Evolutionary conservation across 2,888 invertebrate species (phyloP), one percentile per base, ranked within the genome.

Genomic region (Mimumesa dahlbomi): DNA sequence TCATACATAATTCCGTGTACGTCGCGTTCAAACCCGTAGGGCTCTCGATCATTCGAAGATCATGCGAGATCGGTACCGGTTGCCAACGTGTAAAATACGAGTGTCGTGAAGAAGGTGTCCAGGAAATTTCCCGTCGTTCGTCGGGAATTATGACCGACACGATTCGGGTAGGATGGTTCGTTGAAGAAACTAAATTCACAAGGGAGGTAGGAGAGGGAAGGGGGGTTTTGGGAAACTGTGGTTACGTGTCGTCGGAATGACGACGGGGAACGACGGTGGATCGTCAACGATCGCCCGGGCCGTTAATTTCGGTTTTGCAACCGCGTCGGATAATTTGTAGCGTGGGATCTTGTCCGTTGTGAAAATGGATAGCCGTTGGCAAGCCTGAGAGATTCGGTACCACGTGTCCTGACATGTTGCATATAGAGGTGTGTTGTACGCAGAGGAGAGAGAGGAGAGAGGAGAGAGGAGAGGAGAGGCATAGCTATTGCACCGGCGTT

Each of bases 361-460:
- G 82, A 81, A 74, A 83, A 84, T 84, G 79, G 73, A 81, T 81
- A 73, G 78, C 81, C 80, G 75, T 73, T 83, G 81, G 83, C 81
- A 81, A 81, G 77, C 71, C 75, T 69, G 79, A 78, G 83, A 75
- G 83, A 82, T 79, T 81, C 81, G 79, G 77, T 83, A 76, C 84
- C 85, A 84, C 85, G 85, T 85, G 85, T 85, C 73, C 77, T 83
- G 85, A 85, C 85, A 85, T 79, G 85, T 83, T 84, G 85, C 84
- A 84, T 82, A 84, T 84, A 77, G 80, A 75, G 77, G 79, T 80
- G 77, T 76, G 70, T 46, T 53, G 75, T 77, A 81, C n/a, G n/a
- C n/a, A n/a, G n/a, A n/a, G n/a, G n/a, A n/a, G n/a, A n/a, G n/a
- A n/a, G n/a, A n/a, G n/a, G n/a, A n/a, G n/a, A n/a, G n/a, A n/a